A percentile compares a stretch with the other conserved stretches of the same genome.
Evolutionary conservation across 2,113 vertebrate species (phyloP).

Genomic region (Capra hircus): DNA sequence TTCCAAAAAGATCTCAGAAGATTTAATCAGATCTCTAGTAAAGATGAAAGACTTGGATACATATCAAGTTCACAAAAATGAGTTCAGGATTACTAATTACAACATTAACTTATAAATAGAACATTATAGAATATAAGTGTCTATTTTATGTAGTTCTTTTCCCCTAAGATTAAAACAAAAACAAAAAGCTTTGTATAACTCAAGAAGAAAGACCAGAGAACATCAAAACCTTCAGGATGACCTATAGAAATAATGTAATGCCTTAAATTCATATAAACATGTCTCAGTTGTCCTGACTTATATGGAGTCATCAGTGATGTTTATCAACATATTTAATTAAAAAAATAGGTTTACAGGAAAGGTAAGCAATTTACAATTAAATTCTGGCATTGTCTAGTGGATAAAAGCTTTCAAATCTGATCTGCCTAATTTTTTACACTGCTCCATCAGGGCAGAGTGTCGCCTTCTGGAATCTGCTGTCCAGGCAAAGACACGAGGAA

Average conservation of each 20-base stretch:
- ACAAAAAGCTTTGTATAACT: neutral
- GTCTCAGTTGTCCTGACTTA: neutral
- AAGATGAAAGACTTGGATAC: constrained; percentile 37
- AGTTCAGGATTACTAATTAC: constrained; percentile 23
- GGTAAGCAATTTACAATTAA: neutral
- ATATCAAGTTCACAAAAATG: constrained; percentile 7
- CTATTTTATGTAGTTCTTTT: neutral
- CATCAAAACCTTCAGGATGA: neutral
- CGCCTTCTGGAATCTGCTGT: neutral
- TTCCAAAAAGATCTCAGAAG: constrained; percentile 59
- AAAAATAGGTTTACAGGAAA: neutral
- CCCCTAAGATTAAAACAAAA: neutral
- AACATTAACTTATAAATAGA: constrained; percentile 26
- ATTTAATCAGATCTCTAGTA: constrained; percentile 55
- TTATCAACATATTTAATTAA: neutral
- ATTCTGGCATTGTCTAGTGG: neutral
- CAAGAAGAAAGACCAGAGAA: neutral
- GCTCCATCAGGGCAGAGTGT: neutral
- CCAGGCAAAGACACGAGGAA: neutral
- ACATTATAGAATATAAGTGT: neutral
- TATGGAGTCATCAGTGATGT: neutral
- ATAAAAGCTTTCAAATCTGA: neutral
- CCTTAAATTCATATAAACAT: neutral
- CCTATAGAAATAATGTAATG: neutral
- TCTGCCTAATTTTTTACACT: too few relatives aligned